Conservation (phyloP, 2,797 vertebrate genomes). For the Leontopithecus rosalia region DNA sequence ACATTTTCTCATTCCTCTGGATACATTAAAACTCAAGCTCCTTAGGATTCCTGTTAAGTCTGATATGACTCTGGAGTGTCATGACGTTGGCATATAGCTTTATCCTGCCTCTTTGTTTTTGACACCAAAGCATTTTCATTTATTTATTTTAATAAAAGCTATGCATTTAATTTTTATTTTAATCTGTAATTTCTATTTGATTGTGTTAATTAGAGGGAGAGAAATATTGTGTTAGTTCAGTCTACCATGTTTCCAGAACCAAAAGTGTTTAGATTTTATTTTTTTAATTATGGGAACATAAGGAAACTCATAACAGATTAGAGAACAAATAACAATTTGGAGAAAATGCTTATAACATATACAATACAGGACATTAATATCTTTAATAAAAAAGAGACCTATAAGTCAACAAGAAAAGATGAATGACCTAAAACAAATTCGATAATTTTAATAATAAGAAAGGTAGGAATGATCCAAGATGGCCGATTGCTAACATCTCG, state of each 20-base stretch:
- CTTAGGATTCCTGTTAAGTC: not conserved
- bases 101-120: not conserved
- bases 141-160: not conserved
- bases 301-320: not conserved
- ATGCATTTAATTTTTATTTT: not conserved
- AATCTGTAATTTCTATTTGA: not conserved
- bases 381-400: conserved; percentile 6
- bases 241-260: not conserved
- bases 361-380: not conserved
- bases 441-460: conserved; percentile 31
- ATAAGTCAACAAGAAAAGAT: not conserved
- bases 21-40: not conserved
- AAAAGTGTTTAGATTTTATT: not conserved
- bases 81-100: not conserved
- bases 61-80: not conserved
- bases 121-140: not conserved
- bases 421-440: not conserved
- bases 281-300: conserved; percentile 8
- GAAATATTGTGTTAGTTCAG: not conserved
- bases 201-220: not conserved
- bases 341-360: conserved; percentile 5
- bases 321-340: not conserved
- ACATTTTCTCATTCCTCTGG: not conserved
- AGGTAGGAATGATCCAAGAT: too few relatives aligned
- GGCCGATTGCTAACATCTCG: too few relatives aligned